phyloP scores from a whole-genome alignment of 1,140 invertebrate genomes.

The Leptopilina boulardi region DNA sequence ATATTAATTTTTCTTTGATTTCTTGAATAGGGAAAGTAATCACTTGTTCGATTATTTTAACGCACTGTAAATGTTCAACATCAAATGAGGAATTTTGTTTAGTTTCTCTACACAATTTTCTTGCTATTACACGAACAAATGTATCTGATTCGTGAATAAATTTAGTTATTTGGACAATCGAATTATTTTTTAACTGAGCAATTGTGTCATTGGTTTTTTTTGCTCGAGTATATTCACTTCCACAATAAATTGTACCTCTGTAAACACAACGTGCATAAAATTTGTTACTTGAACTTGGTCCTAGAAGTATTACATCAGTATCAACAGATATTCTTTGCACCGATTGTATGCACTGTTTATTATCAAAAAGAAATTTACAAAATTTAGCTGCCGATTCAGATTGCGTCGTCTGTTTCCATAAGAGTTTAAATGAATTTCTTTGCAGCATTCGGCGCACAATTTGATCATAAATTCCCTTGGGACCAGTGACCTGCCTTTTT shows the following conservation, averaged over 20 bases:
- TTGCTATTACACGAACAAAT: background rate
- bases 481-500: constrained; percentile 39
- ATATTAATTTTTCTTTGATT: background rate
- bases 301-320: background rate
- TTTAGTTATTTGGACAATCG: background rate
- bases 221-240: background rate
- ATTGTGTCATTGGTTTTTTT: background rate
- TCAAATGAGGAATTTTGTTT: background rate
- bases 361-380: constrained; percentile 55
- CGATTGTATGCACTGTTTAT: constrained; percentile 53
- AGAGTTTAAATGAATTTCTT: background rate
- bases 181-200: background rate
- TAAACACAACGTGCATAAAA: background rate
- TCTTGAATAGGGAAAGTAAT: background rate
- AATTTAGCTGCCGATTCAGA: constrained; percentile 32
- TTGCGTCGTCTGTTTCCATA: background rate
- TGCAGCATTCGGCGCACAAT: constrained; percentile 27
- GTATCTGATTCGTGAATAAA: constrained; percentile 1
- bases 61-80: background rate
- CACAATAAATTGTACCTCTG: background rate
- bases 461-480: constrained; percentile 42
- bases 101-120: background rate
- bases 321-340: constrained; percentile 41
- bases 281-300: background rate
- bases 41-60: background rate